These are phyloP conservation scores for Spizaetus ornatus DNA, from an alignment of 2,113 vertebrate genomes.

Conservation along the genomic window DNA sequence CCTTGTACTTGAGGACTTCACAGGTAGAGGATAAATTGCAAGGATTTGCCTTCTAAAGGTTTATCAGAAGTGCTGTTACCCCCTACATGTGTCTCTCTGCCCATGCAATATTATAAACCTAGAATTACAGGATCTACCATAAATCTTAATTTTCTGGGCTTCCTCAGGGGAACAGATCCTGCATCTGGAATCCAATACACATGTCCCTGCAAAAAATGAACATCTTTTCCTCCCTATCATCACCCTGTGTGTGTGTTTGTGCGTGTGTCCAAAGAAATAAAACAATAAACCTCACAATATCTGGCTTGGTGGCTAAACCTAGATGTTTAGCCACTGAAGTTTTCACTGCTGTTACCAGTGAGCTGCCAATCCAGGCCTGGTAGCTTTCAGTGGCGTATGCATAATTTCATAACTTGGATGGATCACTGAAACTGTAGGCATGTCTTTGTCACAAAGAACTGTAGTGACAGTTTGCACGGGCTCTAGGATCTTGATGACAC, in stretches of 20 bases:
- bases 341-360: background rate
- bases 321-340: background rate
- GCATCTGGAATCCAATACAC: background rate
- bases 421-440: background rate
- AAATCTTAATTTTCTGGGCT: background rate
- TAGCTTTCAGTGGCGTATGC: background rate
- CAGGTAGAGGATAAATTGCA: background rate
- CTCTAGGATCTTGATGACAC: background rate
- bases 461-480: background rate
- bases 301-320: background rate
- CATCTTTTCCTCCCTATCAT: background rate
- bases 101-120: background rate
- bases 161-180: background rate
- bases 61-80: background rate
- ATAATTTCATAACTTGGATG: background rate
- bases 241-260: background rate
- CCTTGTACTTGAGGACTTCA: background rate
- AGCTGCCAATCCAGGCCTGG: background rate
- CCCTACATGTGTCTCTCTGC: background rate
- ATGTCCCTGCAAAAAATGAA: background rate
- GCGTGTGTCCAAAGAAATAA: background rate
- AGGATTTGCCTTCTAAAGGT: background rate
- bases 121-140: background rate
- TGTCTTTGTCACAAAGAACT: background rate
- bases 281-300: background rate